Percentiles rank a stretch among this genome's conserved stretches.
These are phyloP conservation scores for Diachrysia chrysitis DNA, from an alignment of 2,888 invertebrate genomes.

Conservation along the genomic window DNA sequence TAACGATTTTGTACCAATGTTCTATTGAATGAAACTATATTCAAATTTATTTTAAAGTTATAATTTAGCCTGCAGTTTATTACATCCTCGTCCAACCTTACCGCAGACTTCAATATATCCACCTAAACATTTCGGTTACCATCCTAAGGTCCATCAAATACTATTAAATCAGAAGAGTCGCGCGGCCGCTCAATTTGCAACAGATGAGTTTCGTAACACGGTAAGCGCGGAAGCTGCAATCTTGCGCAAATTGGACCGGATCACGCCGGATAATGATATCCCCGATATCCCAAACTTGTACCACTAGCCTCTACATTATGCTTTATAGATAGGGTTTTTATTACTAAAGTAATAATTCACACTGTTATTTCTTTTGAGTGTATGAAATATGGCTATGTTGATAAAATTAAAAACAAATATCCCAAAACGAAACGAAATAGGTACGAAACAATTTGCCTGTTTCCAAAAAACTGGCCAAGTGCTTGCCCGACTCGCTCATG, in stretches of 20 bases:
- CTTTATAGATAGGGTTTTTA: neutral
- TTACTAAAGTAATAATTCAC: conserved; percentile 7
- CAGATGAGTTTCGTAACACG: conserved; percentile 69
- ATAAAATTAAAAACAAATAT: too few species aligned
- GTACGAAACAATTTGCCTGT: too few species aligned
- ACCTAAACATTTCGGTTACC: neutral
- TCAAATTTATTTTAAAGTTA: too few species aligned
- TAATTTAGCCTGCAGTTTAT: neutral
- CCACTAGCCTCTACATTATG: conserved; percentile 7
- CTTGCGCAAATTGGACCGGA: conserved; percentile 59
- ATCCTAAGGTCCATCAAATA: conserved; percentile 28
- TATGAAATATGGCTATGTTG: too few species aligned
- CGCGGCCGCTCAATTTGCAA: conserved; percentile 61
- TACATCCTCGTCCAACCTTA: neutral
- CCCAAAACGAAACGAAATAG: too few species aligned
- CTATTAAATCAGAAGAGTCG: conserved; percentile 23
- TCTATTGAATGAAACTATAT: neutral
- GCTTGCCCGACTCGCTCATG: too few species aligned
- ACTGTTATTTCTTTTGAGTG: neutral
- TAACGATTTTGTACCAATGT: too few species aligned
- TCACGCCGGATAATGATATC: conserved; percentile 46
- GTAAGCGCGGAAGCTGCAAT: conserved; percentile 61
- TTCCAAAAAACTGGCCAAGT: too few species aligned
- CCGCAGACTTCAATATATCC: neutral
- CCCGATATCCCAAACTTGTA: conserved; percentile 42